Conservation (phyloP, 2,888 invertebrate genomes). For the Anodontia alba region DNA sequence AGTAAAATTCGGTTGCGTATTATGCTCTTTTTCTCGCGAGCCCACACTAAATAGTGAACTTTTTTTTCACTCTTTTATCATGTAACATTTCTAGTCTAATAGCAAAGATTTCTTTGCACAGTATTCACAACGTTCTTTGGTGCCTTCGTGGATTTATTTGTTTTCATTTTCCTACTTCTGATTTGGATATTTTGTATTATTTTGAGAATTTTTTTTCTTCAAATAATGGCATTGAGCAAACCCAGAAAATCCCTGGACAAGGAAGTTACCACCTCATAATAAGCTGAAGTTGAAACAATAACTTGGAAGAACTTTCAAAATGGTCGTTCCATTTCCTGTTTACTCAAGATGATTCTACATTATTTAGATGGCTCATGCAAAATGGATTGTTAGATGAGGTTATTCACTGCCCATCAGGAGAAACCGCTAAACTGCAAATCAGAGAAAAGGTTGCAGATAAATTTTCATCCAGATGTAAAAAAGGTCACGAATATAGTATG, state of each 20-base stretch:
- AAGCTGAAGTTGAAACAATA: background rate
- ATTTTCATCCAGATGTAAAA: background rate
- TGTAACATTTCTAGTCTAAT: no score
- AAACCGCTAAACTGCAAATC: background rate
- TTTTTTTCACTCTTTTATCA: no score
- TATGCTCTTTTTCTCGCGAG: no score
- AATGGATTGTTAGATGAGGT: background rate
- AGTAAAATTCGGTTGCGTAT: no score
- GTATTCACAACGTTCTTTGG: no score
- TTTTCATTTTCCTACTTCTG: no score
- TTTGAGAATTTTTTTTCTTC: no score
- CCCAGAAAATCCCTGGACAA: background rate
- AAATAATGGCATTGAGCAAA: no score
- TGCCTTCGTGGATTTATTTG: no score
- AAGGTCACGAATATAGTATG: background rate
- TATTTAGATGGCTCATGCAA: background rate
- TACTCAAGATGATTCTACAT: background rate
- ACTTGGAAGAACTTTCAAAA: background rate
- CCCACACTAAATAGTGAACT: no score
- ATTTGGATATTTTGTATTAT: no score
- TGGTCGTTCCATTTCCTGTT: background rate
- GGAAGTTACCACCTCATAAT: background rate
- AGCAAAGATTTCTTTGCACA: no score
- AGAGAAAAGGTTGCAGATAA: slow-evolving; percentile 5
- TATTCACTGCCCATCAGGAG: background rate